Percentiles rank a stretch among this genome's conserved stretches.
phyloP scores from a whole-genome alignment of 2,797 vertebrate species.

The Danio kyathit region DNA sequence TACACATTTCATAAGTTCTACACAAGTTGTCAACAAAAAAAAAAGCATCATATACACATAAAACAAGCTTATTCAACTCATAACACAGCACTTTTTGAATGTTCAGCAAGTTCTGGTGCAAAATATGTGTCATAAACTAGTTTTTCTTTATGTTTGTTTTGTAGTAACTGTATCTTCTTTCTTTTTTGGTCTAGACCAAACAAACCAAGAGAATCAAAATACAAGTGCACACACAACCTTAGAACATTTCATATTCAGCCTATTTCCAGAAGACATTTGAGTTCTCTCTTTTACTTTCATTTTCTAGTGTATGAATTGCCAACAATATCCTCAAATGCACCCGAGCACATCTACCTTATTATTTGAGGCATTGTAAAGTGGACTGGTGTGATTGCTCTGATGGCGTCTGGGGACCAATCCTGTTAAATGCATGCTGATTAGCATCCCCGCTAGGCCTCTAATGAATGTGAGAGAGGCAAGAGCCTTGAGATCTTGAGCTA shows the following conservation, averaged over 20 bases:
- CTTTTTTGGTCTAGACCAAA: no score
- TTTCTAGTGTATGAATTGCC: background rate
- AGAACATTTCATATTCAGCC: background rate
- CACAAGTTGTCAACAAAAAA: no score
- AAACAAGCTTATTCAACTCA: no score
- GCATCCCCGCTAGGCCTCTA: constrained; percentile 54
- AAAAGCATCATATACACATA: no score
- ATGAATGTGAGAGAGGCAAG: constrained; percentile 44
- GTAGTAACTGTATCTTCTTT: no score
- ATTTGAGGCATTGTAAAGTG: background rate
- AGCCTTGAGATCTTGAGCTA: background rate
- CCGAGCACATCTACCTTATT: background rate
- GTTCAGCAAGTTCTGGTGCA: no score
- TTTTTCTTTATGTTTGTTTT: no score
- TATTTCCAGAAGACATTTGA: background rate
- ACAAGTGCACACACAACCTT: no score
- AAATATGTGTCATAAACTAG: no score
- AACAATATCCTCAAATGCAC: constrained; percentile 1
- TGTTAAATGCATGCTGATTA: constrained; percentile 56
- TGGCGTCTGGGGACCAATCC: constrained; percentile 51
- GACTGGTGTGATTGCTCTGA: constrained; percentile 36
- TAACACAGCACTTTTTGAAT: no score
- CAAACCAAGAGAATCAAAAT: no score
- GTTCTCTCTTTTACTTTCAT: background rate
- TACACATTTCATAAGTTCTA: no score